These are phyloP conservation scores for Cassiopea xamachana DNA, from an alignment of 30 jellyfish, hydroid and myxozoan species.

Conservation along the genomic window DNA sequence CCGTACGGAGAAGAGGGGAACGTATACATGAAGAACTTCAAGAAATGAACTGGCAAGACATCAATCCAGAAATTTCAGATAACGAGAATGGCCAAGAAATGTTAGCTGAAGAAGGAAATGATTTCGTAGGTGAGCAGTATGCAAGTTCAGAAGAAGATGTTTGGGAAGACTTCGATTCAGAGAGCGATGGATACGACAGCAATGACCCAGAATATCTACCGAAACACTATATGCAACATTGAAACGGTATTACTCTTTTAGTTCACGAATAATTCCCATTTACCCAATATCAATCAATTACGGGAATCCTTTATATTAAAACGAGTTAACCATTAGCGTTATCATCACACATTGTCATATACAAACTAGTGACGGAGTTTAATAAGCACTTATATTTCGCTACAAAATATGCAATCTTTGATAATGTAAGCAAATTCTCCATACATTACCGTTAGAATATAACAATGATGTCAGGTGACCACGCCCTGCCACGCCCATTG, in stretches of 20 bases:
- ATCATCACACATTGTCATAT: conserved; percentile 37
- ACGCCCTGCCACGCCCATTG: conserved; percentile 22
- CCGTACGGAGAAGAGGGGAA: conserved; percentile 56
- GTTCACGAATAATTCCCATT: background rate
- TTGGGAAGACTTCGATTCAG: conserved; percentile 65
- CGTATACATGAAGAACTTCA: conserved; percentile 40
- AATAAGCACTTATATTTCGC: conserved; percentile 17
- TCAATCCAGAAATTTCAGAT: conserved; percentile 32
- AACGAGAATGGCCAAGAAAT: conserved; percentile 39
- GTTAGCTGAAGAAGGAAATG: conserved; percentile 46
- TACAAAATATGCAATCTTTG: conserved; percentile 29
- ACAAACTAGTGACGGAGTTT: conserved; percentile 29
- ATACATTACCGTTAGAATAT: background rate
- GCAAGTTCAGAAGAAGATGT: conserved; percentile 68
- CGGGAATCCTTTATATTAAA: background rate
- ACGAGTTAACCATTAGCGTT: conserved; percentile 23
- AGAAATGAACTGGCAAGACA: conserved; percentile 29
- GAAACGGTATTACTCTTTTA: background rate
- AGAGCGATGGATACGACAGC: conserved; percentile 80
- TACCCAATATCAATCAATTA: background rate
- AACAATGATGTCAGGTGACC: conserved; percentile 34
- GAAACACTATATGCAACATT: conserved; percentile 9
- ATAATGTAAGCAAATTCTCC: conserved; percentile 12
- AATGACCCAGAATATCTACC: conserved; percentile 74
- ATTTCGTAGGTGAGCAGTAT: conserved; percentile 51